A percentile compares a stretch with the other conserved stretches of the same genome.
These are phyloP conservation scores for Sander vitreus DNA, from an alignment of 2,113 vertebrate genomes.

Conservation along the genomic window DNA sequence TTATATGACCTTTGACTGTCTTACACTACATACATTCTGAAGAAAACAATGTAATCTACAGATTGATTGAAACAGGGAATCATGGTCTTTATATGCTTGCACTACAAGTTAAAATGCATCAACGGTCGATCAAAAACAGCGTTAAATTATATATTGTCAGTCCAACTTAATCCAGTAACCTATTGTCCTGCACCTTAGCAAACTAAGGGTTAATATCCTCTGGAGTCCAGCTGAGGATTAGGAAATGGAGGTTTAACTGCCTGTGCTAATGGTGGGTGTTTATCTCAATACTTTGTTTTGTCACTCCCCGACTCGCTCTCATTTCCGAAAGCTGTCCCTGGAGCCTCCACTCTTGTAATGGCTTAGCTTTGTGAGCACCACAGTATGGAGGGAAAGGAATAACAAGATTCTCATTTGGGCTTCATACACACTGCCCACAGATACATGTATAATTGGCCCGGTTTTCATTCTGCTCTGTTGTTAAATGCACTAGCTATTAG, in stretches of 20 bases:
- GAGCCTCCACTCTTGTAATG: conserved; percentile 85
- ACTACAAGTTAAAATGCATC: background rate
- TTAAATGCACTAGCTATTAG: conserved; percentile 80
- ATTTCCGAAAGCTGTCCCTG: conserved; percentile 88
- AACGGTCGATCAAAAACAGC: background rate
- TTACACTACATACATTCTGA: too few species aligned
- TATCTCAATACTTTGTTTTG: conserved; percentile 90
- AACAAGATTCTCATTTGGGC: conserved; percentile 85
- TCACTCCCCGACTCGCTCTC: conserved; percentile 85
- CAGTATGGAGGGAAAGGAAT: conserved; percentile 78
- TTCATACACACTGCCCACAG: conserved; percentile 82
- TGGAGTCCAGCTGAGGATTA: conserved; percentile 86
- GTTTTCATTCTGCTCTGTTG: conserved; percentile 75
- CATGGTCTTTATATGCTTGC: background rate
- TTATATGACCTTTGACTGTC: background rate
- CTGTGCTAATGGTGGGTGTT: conserved; percentile 88
- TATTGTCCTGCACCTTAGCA: conserved; percentile 70
- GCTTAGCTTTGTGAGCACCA: conserved; percentile 79
- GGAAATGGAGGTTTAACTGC: conserved; percentile 89
- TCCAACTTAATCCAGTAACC: conserved; percentile 43
- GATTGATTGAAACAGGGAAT: background rate
- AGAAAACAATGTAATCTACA: background rate
- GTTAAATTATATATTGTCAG: conserved; percentile 5
- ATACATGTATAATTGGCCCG: conserved; percentile 80
- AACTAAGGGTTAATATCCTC: conserved; percentile 83